Conservation (phyloP, 2,888 invertebrate genomes). For the Aporophyla nigra region DNA sequence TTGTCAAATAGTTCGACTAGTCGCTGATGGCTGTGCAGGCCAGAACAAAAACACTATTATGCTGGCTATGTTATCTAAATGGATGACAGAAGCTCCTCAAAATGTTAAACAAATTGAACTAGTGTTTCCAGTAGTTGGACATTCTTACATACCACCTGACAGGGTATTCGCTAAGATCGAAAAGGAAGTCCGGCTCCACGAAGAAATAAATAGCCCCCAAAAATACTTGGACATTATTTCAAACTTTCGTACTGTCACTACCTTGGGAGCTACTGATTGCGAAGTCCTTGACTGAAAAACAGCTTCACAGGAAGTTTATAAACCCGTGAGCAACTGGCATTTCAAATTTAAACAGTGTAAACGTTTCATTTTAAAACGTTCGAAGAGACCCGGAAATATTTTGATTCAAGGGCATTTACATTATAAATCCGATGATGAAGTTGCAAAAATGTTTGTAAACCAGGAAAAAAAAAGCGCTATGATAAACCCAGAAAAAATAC, state of each 20-base stretch:
- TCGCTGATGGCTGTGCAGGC: constrained; percentile 7
- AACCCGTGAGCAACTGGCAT: too few relatives aligned
- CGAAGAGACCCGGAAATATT: constrained; percentile 12
- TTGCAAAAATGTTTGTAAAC: constrained; percentile 4
- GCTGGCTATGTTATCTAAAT: constrained; percentile 25
- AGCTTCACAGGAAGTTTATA: too few relatives aligned
- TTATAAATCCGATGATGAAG: constrained; percentile 20
- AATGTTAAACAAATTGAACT: constrained; percentile 28
- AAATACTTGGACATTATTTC: too few relatives aligned
- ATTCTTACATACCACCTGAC: constrained; percentile 18
- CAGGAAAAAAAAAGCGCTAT: constrained; percentile 2
- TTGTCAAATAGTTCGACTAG: constrained; percentile 12
- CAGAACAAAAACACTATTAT: constrained; percentile 30
- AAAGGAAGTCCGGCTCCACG: not conserved
- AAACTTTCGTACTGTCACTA: too few relatives aligned
- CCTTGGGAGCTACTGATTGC: too few relatives aligned
- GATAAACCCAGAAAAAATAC: not conserved
- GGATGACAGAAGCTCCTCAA: constrained; percentile 25
- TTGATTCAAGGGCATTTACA: constrained; percentile 13
- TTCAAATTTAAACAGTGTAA: constrained; percentile 2
- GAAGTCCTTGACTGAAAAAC: too few relatives aligned
- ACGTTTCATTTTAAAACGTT: constrained; percentile 14
- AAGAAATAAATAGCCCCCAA: too few relatives aligned
- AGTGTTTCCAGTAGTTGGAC: constrained; percentile 22
- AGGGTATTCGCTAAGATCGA: constrained; percentile 7